These are phyloP conservation scores for Sciurus carolinensis DNA, from an alignment of 2,797 vertebrate species.

Conservation along the genomic window DNA sequence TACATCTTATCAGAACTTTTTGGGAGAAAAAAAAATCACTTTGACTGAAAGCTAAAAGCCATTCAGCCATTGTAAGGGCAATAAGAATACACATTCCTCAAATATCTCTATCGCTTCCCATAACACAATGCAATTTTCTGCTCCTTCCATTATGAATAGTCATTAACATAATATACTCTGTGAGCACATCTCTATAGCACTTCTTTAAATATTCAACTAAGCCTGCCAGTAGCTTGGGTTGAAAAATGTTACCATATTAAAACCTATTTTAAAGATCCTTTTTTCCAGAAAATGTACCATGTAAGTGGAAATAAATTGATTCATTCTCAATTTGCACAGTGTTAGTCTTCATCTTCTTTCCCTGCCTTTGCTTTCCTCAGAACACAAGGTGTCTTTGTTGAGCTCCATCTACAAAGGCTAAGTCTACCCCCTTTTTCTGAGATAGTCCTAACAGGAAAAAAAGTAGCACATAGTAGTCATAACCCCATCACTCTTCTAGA, in stretches of 20 bases:
- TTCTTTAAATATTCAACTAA: constrained; percentile 1
- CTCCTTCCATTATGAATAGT: constrained; percentile 53
- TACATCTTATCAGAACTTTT: constrained; percentile 65
- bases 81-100: constrained; percentile 71
- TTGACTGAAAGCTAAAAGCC: constrained; percentile 59
- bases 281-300: background rate
- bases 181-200: background rate
- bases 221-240: background rate
- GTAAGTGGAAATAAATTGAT: constrained; percentile 11
- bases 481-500: background rate
- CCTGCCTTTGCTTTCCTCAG: constrained; percentile 1
- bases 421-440: background rate
- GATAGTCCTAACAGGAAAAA: background rate
- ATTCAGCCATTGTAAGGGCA: constrained; percentile 29
- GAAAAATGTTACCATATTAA: background rate
- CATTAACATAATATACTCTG: background rate
- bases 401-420: background rate
- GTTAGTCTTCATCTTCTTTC: background rate
- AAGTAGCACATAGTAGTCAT: background rate
- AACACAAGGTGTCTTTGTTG: background rate
- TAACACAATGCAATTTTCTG: constrained; percentile 49
- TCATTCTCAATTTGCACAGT: background rate
- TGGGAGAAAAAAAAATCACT: background rate
- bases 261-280: background rate
- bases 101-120: constrained; percentile 68